Conservation (phyloP, 2,113 vertebrate species). For the Ondatra zibethicus region DNA sequence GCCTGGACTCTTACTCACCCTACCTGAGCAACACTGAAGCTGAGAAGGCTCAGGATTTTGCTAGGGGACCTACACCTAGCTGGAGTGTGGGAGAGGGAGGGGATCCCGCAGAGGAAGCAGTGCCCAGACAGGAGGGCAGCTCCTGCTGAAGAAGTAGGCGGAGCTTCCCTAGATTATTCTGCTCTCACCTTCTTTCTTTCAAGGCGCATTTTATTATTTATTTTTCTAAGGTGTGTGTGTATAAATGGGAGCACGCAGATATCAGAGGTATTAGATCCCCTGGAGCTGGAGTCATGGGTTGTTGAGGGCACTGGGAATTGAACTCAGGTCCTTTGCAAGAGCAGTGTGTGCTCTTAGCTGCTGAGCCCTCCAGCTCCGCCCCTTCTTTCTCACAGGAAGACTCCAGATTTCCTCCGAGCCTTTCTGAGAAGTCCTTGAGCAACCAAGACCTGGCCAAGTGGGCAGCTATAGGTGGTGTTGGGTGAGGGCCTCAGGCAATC, state of each 20-base stretch:
- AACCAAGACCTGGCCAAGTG: not conserved
- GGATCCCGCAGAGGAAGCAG: no score
- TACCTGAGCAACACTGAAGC: not conserved
- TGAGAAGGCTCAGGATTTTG: not conserved
- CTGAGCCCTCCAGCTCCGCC: not conserved
- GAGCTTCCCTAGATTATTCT: not conserved
- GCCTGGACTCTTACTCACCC: not conserved
- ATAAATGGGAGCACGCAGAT: not conserved
- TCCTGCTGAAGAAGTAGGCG: no score
- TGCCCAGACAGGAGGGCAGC: not conserved
- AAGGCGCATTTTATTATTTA: not conserved
- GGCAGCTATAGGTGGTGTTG: not conserved
- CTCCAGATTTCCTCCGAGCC: not conserved
- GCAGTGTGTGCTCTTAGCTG: not conserved
- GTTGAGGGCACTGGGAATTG: no score
- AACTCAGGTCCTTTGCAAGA: not conserved
- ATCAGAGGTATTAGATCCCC: not conserved
- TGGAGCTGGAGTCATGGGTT: not conserved
- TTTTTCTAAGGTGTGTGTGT: not conserved
- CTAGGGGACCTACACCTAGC: not conserved
- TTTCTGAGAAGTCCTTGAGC: not conserved
- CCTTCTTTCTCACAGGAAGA: not conserved
- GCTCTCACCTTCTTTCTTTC: slow-evolving; percentile 21
- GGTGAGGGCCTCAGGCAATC: not conserved
- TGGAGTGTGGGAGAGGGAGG: not conserved